Base-by-base conservation (phyloP, 1,140 invertebrate genomes). In the Drosophila tropicalis region DNA sequence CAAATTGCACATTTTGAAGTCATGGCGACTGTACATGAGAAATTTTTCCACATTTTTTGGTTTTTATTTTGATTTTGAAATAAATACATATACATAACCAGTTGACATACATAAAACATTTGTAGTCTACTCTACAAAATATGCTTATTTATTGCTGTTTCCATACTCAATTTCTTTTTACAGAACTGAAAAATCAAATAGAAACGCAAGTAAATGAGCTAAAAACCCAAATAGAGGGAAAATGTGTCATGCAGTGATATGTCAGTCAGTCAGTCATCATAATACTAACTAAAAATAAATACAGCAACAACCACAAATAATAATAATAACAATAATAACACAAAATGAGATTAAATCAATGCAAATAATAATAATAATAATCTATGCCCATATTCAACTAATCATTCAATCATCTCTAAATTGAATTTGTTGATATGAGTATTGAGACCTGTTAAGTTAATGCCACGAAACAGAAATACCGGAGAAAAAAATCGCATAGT, bases 151-250 rank as follows among this genome's bases (percentile, higher is more conserved):
- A 91, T 91, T 91, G 90, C 90, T 91, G 90, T 91, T 91, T 91
- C 90, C 84, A 91, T 91, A 81, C 86, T 81, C 91, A 91, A 89
- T 90, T 91, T 90, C 84, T 92, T 92, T 51, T 96, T 96, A 83
- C 95, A 98, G 97, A 97, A 94, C 93, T 98, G 94, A 98, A 98
- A 94, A 98, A 98, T 93, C 96, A 97, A 92, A 96, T 98, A 94
- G 97, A 98, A 94, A 97, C 96, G 91, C 97, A 98, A 95, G 97
- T 98, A 93, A 98, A 96, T 93, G 97, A 98, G 94, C 94, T 98
- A 92, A 98, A 98, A 94, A 95, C 96, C 90, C 96, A 97, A 94
- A 96, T 98, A 92, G 97, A 98, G 94, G 97, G 96, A 94, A 97
- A 97, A 94, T 98, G 97, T 94, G 96, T 95, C 91, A 95, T 97